Conservation (phyloP, 2,113 vertebrate species). For the Corythoichthys haematopterus region DNA sequence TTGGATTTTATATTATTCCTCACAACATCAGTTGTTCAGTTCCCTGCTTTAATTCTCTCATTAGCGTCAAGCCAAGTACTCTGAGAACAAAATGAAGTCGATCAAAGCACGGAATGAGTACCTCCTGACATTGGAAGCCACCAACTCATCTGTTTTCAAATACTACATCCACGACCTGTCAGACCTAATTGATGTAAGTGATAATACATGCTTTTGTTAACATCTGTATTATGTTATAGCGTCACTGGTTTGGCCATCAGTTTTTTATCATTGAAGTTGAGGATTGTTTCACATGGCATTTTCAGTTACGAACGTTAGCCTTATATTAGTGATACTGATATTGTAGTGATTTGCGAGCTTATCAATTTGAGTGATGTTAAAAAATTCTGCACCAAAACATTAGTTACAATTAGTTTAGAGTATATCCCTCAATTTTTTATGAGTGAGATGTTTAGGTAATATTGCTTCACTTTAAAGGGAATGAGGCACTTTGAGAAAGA, state of each 20-base stretch:
- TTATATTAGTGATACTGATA: not conserved
- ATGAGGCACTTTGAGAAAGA: not conserved
- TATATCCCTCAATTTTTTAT: conserved; percentile 25
- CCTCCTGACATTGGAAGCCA: conserved; percentile 94
- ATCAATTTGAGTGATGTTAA: conserved; percentile 16
- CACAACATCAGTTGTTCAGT: conserved; percentile 19
- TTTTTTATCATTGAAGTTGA: not conserved
- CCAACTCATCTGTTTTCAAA: conserved; percentile 96
- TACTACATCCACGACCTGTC: conserved; percentile 98
- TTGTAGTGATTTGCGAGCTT: not conserved
- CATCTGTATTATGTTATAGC: not conserved
- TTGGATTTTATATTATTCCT: conserved; percentile 22
- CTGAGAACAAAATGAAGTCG: conserved; percentile 98
- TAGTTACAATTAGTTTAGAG: conserved; percentile 39
- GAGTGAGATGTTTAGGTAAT: conserved; percentile 30
- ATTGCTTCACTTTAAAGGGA: conserved; percentile 35
- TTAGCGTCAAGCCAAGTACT: conserved; percentile 98
- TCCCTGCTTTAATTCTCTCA: conserved; percentile 45
- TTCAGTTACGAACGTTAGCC: not conserved
- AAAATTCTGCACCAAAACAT: conserved; percentile 13
- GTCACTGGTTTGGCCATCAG: not conserved
- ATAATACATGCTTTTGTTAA: conserved; percentile 7
- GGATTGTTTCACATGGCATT: not conserved
- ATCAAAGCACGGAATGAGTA: conserved; percentile 98
- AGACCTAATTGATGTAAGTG: conserved; percentile 97